These are phyloP conservation scores for Sylvietta virens DNA, from an alignment of 2,113 vertebrate species.

Conservation along the genomic window DNA sequence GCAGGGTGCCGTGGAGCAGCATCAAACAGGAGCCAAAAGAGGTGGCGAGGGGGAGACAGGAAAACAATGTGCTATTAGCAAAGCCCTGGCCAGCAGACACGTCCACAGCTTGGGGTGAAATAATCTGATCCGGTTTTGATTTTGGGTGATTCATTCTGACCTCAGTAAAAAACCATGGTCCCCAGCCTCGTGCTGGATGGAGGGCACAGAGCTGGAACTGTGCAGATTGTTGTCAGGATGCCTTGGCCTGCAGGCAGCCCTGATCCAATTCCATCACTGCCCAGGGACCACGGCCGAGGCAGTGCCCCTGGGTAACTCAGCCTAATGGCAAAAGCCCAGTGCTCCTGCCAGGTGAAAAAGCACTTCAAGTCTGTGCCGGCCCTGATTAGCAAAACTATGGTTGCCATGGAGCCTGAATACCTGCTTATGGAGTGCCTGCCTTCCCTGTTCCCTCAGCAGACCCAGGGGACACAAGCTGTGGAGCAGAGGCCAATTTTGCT, in stretches of 20 bases:
- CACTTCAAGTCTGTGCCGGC: not conserved
- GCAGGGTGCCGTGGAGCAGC: accelerated
- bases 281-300: not conserved
- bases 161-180: not conserved
- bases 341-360: not conserved
- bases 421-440: not conserved
- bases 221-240: not conserved
- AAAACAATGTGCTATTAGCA: not conserved
- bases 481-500: not conserved
- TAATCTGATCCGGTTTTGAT: not conserved
- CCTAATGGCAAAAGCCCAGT: not conserved
- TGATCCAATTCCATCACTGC: not conserved
- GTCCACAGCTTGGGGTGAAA: not conserved
- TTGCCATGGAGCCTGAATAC: slow-evolving; percentile 24
- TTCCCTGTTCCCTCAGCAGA: not conserved
- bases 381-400: slow-evolving; percentile 25
- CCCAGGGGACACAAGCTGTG: not conserved
- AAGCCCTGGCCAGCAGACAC: not conserved
- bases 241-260: not conserved
- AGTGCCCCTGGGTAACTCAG: not conserved
- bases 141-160: not conserved
- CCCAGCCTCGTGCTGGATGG: not conserved
- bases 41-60: not conserved
- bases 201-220: accelerated
- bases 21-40: not conserved